Base-by-base conservation (phyloP, 2,888 invertebrate genomes). In the Dastarcus helophoroides region DNA sequence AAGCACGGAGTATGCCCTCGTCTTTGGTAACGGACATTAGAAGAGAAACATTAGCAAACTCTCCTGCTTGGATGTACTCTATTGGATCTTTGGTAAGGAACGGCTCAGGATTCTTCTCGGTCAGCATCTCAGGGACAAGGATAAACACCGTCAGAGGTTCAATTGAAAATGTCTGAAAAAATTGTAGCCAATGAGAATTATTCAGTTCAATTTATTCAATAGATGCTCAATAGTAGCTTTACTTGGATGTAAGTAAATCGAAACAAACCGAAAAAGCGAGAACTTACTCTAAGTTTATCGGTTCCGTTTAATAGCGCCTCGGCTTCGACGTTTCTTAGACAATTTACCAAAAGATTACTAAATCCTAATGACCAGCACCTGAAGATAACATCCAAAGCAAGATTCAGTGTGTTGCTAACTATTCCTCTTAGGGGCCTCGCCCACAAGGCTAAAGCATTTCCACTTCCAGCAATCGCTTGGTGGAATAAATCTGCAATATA, bases 131-230 rank as follows among this genome's bases (percentile, higher is more conserved):
- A 5, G 63, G 49, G 1, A 64, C 66, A 0, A 65, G 58, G 0
- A 61, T 56, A 43, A 58, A 71, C 26, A 61, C 54, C 2, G 60
- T 59, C 32, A 69, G 37, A 4, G 69, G 69, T 46, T 70, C 69
- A 2, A 64, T 54, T 24, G 60, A 51, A 62, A 70, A 69, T 41
- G 50, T 46, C 59, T 67, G 37, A 15, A 53, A 47, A 29, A 28
- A 14, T 21, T n/a, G n/a, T n/a, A n/a, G n/a, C n/a, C n/a, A n/a
- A n/a, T n/a, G n/a, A n/a, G n/a, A n/a, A n/a, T n/a, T n/a, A n/a
- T n/a, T n/a, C n/a, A n/a, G n/a, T n/a, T n/a, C n/a, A n/a, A n/a
- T n/a, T n/a, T n/a, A n/a, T n/a, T n/a, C n/a, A n/a, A n/a, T n/a
- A n/a, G n/a, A n/a, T n/a, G n/a, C n/a, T n/a, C n/a, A n/a, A n/a